These are phyloP conservation scores for Solea solea DNA, from an alignment of 2,113 vertebrate species.

Conservation along the genomic window DNA sequence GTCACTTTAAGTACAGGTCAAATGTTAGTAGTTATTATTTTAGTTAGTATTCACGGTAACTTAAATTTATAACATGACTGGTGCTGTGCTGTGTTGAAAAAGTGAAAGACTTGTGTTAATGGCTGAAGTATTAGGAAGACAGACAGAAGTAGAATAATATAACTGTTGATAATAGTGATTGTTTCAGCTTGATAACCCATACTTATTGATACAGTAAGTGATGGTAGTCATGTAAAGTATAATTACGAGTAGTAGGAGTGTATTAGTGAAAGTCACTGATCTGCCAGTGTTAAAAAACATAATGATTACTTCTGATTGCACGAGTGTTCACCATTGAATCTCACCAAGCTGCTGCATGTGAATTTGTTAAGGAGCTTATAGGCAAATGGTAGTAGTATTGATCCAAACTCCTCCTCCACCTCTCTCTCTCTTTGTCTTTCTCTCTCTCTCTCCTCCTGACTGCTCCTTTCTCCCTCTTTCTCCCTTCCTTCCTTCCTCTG, in stretches of 20 bases:
- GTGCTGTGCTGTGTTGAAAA: too few relatives aligned
- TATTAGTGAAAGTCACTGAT: not conserved
- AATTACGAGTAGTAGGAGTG: not conserved
- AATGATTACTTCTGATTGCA: not conserved
- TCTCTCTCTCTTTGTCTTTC: slow-evolving; percentile 12
- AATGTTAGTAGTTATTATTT: too few relatives aligned
- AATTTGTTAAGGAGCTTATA: slow-evolving; percentile 40
- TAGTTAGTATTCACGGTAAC: too few relatives aligned
- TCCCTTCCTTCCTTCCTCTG: slow-evolving; percentile 40
- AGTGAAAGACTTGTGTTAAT: too few relatives aligned
- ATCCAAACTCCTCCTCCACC: slow-evolving; percentile 32
- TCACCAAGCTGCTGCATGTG: slow-evolving; percentile 28
- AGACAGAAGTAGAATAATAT: not conserved
- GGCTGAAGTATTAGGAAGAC: not conserved
- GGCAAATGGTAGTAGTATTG: slow-evolving; percentile 44
- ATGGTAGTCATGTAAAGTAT: too few relatives aligned
- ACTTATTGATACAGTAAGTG: too few relatives aligned
- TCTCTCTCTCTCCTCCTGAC: slow-evolving; percentile 1
- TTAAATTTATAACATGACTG: too few relatives aligned
- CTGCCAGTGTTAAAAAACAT: not conserved
- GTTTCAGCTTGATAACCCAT: not conserved
- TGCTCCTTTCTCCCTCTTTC: slow-evolving; percentile 10
- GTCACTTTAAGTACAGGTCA: too few relatives aligned
- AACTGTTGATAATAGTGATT: not conserved
- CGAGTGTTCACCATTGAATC: slow-evolving; percentile 9